Percentiles rank a stretch among this genome's conserved stretches.
phyloP scores from a whole-genome alignment of 2,888 invertebrate species.

The Conchocele bisecta region DNA sequence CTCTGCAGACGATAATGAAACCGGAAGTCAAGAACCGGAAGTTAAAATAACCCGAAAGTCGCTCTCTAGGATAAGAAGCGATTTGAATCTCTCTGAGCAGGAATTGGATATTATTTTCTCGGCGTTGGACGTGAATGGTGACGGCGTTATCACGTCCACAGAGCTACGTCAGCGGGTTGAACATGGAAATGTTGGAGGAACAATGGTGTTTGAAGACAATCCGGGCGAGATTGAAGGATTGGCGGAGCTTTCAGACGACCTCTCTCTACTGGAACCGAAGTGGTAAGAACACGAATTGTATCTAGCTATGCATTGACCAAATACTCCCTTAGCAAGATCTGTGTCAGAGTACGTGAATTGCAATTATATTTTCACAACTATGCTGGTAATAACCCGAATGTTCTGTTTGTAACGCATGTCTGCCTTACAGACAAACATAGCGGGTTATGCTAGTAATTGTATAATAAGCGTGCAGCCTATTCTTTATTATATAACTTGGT shows the following conservation, averaged over 20 bases:
- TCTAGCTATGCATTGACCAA: not conserved
- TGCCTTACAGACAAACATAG: too few relatives aligned
- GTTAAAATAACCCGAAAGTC: constrained; percentile 58
- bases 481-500: too few relatives aligned
- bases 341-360: too few relatives aligned
- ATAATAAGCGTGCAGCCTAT: too few relatives aligned
- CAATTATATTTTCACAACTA: too few relatives aligned
- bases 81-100: constrained; percentile 62
- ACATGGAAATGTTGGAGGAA: constrained; percentile 2
- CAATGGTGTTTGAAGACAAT: constrained; percentile 40
- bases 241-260: constrained; percentile 45
- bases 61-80: constrained; percentile 56
- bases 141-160: constrained; percentile 68
- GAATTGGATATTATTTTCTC: constrained; percentile 72
- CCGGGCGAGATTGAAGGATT: constrained; percentile 42
- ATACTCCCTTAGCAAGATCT: too few relatives aligned
- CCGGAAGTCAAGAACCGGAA: constrained; percentile 20
- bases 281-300: constrained; percentile 33
- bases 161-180: constrained; percentile 46
- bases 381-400: not conserved
- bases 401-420: too few relatives aligned
- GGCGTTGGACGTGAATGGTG: constrained; percentile 71
- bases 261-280: constrained; percentile 33
- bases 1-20: constrained; percentile 25
- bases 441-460: too few relatives aligned